Base-by-base conservation (phyloP, 2,888 invertebrate genomes). In the Chrysina gloriosa region DNA sequence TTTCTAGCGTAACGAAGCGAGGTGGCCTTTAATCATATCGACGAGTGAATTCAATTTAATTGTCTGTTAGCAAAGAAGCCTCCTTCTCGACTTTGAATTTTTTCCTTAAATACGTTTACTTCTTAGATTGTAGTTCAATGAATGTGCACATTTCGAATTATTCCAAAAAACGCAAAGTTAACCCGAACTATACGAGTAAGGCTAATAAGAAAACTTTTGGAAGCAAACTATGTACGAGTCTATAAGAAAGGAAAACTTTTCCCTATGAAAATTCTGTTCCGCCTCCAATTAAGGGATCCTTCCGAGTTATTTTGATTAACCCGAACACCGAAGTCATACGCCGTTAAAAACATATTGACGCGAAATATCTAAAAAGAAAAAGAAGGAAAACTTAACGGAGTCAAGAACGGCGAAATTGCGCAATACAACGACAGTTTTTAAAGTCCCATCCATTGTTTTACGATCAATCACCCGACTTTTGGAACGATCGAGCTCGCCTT, bases 381-480 rank as follows among this genome's bases (percentile, higher is more conserved):
- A 6, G 25, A 9, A 48, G 23, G 16, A 11, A 36, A n/a, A 19
- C 39, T 36, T 4, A 61, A 39, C 39, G 19, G n/a, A 39, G 58
- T 61, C 42, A 23, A 39, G 21, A 27, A 61, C 58, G 11, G 23
- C 23, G 11, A n/a, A 23, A 11, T 23, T 25, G 21, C 25, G 14
- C 25, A 11, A 27, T 19, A 11, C n/a, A 9, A 39, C 39, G 47
- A 45, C 63, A 63, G 14, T 47, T 47, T 47, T 31, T 14, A 29
- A 16, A 52, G 23, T 29, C 39, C 39, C 16, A 36, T 23, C 66
- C 71, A 73, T 72, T 72, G 73, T 73, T 73, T 73, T 73, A 72
- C 69, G 71, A 73, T 73, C 73, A 74, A 74, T 72, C 71, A 74
- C 71, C 34, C 50, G 42, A 31, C 25, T 48, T 34, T 21, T 25